Conservation (phyloP, 1,140 invertebrate genomes). For the Ridgeia piscesae region DNA sequence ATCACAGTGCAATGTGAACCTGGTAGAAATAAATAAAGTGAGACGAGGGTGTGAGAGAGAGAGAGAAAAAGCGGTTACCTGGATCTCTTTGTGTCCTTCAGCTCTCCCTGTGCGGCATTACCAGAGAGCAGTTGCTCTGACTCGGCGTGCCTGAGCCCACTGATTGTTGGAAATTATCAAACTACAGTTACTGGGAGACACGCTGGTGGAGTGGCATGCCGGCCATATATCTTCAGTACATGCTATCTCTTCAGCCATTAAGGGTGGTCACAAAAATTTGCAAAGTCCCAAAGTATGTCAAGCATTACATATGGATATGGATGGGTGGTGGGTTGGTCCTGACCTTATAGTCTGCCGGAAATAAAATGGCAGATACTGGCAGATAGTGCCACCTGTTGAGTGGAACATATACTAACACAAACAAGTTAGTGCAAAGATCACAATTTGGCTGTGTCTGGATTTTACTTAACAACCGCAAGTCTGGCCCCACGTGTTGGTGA, state of each 20-base stretch:
- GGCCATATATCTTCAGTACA: neutral
- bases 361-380: too few species aligned
- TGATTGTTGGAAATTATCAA: constrained; percentile 6
- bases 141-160: neutral
- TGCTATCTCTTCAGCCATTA: neutral
- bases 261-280: neutral
- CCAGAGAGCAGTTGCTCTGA: neutral
- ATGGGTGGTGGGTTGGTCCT: too few species aligned
- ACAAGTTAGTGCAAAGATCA: too few species aligned
- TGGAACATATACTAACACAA: too few species aligned
- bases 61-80: neutral
- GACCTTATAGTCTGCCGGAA: too few species aligned
- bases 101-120: neutral
- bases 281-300: too few species aligned
- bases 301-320: too few species aligned
- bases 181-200: neutral
- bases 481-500: too few species aligned
- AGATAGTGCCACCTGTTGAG: too few species aligned
- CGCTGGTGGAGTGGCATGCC: neutral
- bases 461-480: too few species aligned
- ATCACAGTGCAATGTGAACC: neutral
- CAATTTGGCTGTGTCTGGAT: too few species aligned
- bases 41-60: too few species aligned
- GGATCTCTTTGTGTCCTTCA: neutral
- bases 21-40: neutral